Base-by-base conservation (phyloP, 2,797 vertebrate species). In the Ispidina picta region DNA sequence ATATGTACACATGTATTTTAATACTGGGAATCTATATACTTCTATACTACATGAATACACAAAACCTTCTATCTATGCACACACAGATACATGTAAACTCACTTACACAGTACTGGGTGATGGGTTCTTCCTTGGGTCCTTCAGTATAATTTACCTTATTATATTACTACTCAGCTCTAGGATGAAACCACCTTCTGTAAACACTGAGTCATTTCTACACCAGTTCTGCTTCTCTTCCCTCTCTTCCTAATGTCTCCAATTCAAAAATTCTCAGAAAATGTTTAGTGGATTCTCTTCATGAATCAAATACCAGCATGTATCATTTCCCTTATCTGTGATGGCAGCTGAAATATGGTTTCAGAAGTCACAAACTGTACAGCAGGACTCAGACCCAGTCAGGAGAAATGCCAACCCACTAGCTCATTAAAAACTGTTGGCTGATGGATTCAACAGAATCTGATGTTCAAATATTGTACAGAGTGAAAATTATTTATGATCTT, bases 321-420 rank as follows among this genome's bases (percentile, higher is more conserved):
- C 43, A 25, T 78, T 94, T 66, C 16, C 44, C 29, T n/a, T 37
- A 62, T 60, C 48, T 33, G 60, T 75, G 83, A 76, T 28, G 29
- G 56, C 72, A 88, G 33, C 46, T 65, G 83, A 91, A 93, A 94
- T 51, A 56, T 4, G 49, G 44, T 84, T 93, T 86, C 52, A 75
- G 64, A 80, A 78, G 74, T 66, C 86, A 77, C 2, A 9, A 91
- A 54, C 80, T 48, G 35, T 71, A 70, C 39, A 80, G 74, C 33
- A 78, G 55, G 52, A 69, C 62, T 65, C 75, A 22, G 79, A 33
- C 29, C 52, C 55, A 48, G 59, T 48, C 59, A 73, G 54, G 43
- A 90, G 71, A 78, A 17, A 79, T 85, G 68, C 28, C 35, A 29
- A 48, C 39, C 81, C 62, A 74, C 5, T 29, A 76, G 51, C 58